Evolutionary conservation across 2,888 invertebrate genomes (phyloP), one percentile per base, ranked within the genome.

Genomic region (Drosophila algonquin): DNA sequence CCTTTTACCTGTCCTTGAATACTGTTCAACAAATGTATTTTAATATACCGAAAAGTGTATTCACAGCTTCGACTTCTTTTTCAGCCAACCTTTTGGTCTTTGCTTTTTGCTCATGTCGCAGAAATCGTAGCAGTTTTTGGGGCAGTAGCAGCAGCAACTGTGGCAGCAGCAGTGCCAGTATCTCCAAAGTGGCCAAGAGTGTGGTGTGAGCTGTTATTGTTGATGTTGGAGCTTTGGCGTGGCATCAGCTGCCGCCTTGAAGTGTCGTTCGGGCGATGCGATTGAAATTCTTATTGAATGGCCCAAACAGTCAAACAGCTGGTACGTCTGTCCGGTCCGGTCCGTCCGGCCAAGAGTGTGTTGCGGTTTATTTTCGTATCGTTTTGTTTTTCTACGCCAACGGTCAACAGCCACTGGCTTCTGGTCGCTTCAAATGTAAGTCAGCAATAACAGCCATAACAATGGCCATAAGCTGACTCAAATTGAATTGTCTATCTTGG

Each of bases 231-330:
- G 30, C 51, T 63, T 56, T 51, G 55, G 47, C 53, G 35, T 56
- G 73, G 80, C 86, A 74, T 84, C 81, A 83, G 86, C 79, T 83
- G 81, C 79, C 81, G 81, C 61, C 65, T 48, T 56, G 21, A 73
- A 75, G 69, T 67, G 65, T 67, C 65, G 65, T 65, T 56, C 32
- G 46, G 57, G 27, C 65, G 50, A 56, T 51, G 27, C 65, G 56
- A 56, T 56, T 67, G 65, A 68, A 68, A 68, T 67, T 68, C 65
- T 72, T 73, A 65, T 73, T 73, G 63, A 63, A 44, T 57, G 52
- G 63, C 40, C n/a, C 40, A 40, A 2, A 40, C 40, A 45, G 47
- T n/a, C 40, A 40, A 1, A 40, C 40, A 45, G 47, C n/a, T 14
- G 14, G 18, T 14, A 40, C 40, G 40, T 44, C 46, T 44, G 54